phyloP scores from a whole-genome alignment of 2,113 vertebrate species.

The Protobothrops flavoviridis region DNA sequence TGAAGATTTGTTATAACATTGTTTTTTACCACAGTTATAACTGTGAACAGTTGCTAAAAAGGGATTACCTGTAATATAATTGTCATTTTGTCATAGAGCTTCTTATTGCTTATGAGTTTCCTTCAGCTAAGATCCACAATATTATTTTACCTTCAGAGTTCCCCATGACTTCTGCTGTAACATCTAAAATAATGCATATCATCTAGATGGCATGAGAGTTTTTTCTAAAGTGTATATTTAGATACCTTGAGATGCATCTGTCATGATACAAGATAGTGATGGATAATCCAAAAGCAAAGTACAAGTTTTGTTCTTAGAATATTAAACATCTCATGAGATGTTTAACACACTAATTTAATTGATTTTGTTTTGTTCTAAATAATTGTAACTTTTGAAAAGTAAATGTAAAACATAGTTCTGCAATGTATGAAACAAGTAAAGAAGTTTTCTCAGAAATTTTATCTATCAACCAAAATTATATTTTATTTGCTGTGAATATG shows the following conservation, averaged over 20 bases:
- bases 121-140: conserved; percentile 8
- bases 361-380: conserved; percentile 34
- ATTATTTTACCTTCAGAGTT: conserved; percentile 36
- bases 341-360: conserved; percentile 43
- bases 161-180: conserved; percentile 35
- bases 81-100: neutral
- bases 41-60: neutral
- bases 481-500: conserved; percentile 11
- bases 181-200: conserved; percentile 16
- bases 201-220: conserved; percentile 55
- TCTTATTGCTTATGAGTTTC: neutral
- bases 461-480: conserved; percentile 29
- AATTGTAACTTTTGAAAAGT: neutral
- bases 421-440: conserved; percentile 7
- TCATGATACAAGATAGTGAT: conserved; percentile 36
- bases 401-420: conserved; percentile 2
- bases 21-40: neutral
- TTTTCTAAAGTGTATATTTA: conserved; percentile 62
- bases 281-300: conserved; percentile 44
- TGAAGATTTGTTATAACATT: neutral
- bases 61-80: neutral
- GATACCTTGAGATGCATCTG: conserved; percentile 34
- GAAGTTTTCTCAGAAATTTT: conserved; percentile 5
- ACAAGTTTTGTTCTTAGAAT: conserved; percentile 31
- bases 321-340: neutral